A percentile compares a stretch with the other conserved stretches of the same genome.
phyloP scores from a whole-genome alignment of 1,140 invertebrate genomes.

The Acromyrmex echinatior region DNA sequence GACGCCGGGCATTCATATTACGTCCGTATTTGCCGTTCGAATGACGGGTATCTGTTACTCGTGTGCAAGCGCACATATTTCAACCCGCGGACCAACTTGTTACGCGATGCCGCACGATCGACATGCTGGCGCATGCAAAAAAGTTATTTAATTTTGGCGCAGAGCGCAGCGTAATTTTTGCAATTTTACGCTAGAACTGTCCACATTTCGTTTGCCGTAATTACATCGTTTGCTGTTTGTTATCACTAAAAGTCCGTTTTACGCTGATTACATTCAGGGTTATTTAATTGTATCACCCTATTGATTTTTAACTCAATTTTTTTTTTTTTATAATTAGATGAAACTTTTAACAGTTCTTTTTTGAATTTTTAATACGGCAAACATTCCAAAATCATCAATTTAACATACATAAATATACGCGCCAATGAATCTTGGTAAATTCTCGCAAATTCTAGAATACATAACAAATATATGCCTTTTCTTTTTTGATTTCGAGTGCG shows the following conservation, averaged over 20 bases:
- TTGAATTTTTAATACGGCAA: background rate
- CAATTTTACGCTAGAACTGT: conserved; percentile 23
- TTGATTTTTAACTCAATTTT: background rate
- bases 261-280: background rate
- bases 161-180: conserved; percentile 20
- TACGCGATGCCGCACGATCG: conserved; percentile 22
- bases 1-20: conserved; percentile 24
- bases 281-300: background rate
- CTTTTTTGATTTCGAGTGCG: conserved; percentile 3
- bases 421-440: background rate
- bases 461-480: background rate
- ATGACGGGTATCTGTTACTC: conserved; percentile 36
- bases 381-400: background rate
- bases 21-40: conserved; percentile 52
- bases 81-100: conserved; percentile 37
- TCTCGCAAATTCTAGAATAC: background rate
- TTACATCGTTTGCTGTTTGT: conserved; percentile 17
- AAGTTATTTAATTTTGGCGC: conserved; percentile 44
- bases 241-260: conserved; percentile 10
- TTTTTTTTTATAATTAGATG: background rate
- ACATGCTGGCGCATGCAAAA: conserved; percentile 4
- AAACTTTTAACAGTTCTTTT: background rate
- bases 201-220: conserved; percentile 17
- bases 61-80: conserved; percentile 17
- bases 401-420: background rate